These are phyloP conservation scores for Erinaceus europaeus DNA, from an alignment of 2,113 vertebrate species.

Conservation along the genomic window DNA sequence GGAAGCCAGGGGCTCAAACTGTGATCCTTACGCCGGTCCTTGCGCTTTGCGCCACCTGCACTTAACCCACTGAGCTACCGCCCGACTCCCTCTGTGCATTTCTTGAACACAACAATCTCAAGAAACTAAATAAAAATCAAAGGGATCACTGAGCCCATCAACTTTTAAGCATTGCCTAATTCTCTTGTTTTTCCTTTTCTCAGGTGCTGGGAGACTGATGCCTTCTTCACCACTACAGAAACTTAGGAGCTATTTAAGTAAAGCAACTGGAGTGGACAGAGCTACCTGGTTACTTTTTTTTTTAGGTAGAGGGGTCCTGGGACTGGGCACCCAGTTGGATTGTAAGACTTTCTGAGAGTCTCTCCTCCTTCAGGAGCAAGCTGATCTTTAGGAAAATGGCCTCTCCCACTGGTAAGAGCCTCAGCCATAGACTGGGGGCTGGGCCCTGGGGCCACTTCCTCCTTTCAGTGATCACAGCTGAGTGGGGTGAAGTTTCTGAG, in stretches of 20 bases:
- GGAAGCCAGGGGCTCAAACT: no score
- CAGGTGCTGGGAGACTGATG: background rate
- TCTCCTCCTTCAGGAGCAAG: constrained; percentile 22
- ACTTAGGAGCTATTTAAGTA: constrained; percentile 18
- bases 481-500: background rate
- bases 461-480: background rate
- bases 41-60: no score
- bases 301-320: constrained; percentile 5
- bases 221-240: background rate
- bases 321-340: background rate
- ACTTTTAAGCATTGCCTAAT: constrained; percentile 11
- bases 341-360: background rate
- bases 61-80: no score
- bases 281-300: constrained; percentile 18
- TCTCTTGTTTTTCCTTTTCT: constrained; percentile 40
- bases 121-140: constrained; percentile 36
- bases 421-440: background rate
- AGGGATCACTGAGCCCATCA: constrained; percentile 12
- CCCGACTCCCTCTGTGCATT: constrained; percentile 1
- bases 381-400: background rate
- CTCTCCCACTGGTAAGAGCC: background rate
- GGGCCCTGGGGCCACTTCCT: background rate
- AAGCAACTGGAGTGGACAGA: background rate
- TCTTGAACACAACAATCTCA: background rate
- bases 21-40: no score